Conservation (phyloP, 2,888 invertebrate species). For the Cosmopolites sordidus region DNA sequence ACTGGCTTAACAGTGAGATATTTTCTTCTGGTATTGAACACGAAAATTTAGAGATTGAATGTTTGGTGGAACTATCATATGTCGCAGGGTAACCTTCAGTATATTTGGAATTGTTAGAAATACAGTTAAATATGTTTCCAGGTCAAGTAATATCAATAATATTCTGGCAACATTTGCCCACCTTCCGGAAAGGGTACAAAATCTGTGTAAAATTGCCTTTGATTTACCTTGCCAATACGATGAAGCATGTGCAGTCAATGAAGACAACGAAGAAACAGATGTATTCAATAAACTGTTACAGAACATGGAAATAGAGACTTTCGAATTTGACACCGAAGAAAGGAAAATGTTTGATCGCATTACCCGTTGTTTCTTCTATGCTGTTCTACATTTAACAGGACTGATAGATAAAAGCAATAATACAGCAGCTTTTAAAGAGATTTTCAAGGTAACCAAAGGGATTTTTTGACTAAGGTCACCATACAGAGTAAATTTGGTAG, state of each 20-base stretch:
- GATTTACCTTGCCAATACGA: constrained; percentile 42
- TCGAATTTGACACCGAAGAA: constrained; percentile 51
- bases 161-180: constrained; percentile 31
- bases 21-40: constrained; percentile 43
- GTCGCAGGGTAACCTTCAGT: constrained; percentile 20
- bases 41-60: constrained; percentile 30
- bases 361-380: constrained; percentile 51
- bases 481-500: neutral
- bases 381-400: constrained; percentile 54
- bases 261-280: constrained; percentile 30
- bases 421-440: constrained; percentile 10
- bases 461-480: neutral
- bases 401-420: constrained; percentile 44
- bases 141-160: constrained; percentile 25
- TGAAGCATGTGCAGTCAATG: constrained; percentile 41
- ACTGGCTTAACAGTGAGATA: constrained; percentile 50
- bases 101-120: neutral
- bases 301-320: constrained; percentile 45
- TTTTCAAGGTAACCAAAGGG: constrained; percentile 24
- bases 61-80: constrained; percentile 28
- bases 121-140: neutral
- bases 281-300: constrained; percentile 47
- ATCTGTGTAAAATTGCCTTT: constrained; percentile 38
- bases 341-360: constrained; percentile 50
- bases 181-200: constrained; percentile 34